A percentile compares a stretch with the other conserved stretches of the same genome.
Evolutionary conservation across 2,888 invertebrate species (phyloP).

Genomic region (Hemithea aestivaria): DNA sequence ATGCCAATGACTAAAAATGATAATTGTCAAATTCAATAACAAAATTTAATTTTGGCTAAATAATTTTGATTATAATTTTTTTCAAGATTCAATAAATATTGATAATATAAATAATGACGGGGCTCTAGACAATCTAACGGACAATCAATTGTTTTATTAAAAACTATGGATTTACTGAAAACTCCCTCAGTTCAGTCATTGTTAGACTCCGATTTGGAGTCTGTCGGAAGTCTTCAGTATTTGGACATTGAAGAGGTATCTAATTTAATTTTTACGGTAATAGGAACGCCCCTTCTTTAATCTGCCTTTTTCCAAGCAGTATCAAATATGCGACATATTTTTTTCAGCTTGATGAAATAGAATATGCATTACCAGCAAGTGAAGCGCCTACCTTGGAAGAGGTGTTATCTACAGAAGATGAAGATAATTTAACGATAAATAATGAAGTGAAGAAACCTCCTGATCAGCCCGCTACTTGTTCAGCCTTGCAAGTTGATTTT

Average conservation of each 20-base stretch:
- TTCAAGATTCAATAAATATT: no score
- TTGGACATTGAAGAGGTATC: constrained; percentile 85
- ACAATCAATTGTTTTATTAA: no score
- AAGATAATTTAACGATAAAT: constrained; percentile 28
- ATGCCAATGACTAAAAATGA: no score
- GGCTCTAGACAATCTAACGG: no score
- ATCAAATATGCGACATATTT: no score
- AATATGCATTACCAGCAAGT: constrained; percentile 69
- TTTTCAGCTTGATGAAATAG: constrained; percentile 66
- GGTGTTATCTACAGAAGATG: constrained; percentile 55
- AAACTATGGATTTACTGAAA: constrained; percentile 72
- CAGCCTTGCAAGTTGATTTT: constrained; percentile 74
- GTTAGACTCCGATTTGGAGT: constrained; percentile 82
- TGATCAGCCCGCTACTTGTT: constrained; percentile 57
- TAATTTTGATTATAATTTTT: no score
- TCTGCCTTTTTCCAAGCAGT: no score
- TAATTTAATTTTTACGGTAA: not conserved
- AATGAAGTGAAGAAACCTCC: constrained; percentile 33
- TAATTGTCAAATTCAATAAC: no score
- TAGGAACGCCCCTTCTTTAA: constrained; percentile 19
- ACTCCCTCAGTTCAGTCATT: constrained; percentile 77
- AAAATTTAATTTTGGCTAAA: no score
- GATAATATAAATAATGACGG: no score
- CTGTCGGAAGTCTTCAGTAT: constrained; percentile 83
- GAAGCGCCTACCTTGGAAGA: constrained; percentile 69